These are phyloP conservation scores for Epinotia demarniana DNA, from an alignment of 2,888 invertebrate species.

Conservation along the genomic window DNA sequence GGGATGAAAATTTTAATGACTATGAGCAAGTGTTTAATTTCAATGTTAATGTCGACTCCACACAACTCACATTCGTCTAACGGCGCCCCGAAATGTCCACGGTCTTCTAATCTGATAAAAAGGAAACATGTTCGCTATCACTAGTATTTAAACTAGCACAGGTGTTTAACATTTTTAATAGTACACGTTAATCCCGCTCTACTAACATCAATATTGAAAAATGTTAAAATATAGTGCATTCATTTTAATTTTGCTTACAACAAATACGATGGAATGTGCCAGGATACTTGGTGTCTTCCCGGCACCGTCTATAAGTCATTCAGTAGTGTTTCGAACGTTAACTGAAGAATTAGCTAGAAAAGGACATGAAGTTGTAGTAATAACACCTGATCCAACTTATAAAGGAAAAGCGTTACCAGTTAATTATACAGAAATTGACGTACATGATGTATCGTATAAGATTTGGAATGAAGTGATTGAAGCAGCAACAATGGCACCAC, in stretches of 20 bases:
- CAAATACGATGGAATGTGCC: constrained; percentile 47
- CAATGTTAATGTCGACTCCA: no score
- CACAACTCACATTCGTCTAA: no score
- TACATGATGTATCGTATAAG: constrained; percentile 58
- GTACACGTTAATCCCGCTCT: neutral
- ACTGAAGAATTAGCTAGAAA: constrained; percentile 55
- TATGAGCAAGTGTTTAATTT: no score
- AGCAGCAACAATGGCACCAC: constrained; percentile 32
- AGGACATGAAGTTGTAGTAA: constrained; percentile 56
- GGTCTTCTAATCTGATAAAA: neutral
- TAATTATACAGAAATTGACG: constrained; percentile 62
- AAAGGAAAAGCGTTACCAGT: constrained; percentile 51
- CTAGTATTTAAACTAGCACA: no score
- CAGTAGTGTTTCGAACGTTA: constrained; percentile 56
- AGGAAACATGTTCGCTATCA: no score
- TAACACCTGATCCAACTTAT: constrained; percentile 57
- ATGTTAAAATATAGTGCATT: neutral
- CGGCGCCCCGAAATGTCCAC: no score
- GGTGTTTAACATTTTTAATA: neutral
- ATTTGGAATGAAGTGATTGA: constrained; percentile 46
- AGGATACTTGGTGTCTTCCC: constrained; percentile 55
- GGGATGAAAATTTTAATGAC: no score
- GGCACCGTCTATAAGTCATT: constrained; percentile 58
- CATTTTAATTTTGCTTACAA: neutral
- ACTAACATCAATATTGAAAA: neutral